These are phyloP conservation scores for Microtus oregoni DNA, from an alignment of 2,113 vertebrate genomes.

Conservation along the genomic window DNA sequence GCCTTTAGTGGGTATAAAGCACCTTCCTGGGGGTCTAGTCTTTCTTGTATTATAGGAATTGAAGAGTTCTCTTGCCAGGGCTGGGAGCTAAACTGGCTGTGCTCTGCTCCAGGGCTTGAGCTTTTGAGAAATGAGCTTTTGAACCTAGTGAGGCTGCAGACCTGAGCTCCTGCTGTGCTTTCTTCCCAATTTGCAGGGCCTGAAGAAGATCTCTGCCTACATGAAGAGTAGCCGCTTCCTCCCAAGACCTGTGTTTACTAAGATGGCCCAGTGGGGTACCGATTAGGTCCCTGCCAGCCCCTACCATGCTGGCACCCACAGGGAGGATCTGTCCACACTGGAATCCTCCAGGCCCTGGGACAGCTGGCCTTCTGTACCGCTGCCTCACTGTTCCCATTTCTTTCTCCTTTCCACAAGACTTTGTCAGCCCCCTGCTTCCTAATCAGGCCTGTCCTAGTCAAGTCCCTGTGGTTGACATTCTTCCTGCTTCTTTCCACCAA, in stretches of 20 bases:
- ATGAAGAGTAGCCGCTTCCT: conserved; percentile 30
- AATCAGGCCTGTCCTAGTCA: fast-evolving
- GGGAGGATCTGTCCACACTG: background rate
- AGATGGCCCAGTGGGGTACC: conserved; percentile 82
- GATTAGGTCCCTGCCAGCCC: conserved; percentile 12
- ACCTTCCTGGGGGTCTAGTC: fast-evolving
- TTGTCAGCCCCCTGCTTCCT: background rate
- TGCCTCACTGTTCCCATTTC: no score
- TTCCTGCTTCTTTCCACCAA: background rate
- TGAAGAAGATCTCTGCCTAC: conserved; percentile 26
- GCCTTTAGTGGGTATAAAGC: background rate
- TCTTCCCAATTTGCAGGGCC: conserved; percentile 30
- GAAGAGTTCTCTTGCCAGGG: background rate
- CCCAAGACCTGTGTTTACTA: conserved; percentile 82
- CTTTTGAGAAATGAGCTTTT: background rate
- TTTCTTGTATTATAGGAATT: background rate
- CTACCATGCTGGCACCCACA: fast-evolving
- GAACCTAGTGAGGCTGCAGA: background rate
- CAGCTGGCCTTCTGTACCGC: background rate
- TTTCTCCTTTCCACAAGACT: background rate
- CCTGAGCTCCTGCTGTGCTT: background rate
- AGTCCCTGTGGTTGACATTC: background rate
- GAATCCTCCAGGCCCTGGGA: background rate
- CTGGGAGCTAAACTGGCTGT: background rate
- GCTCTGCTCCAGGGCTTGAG: no score